Evolutionary conservation across 2,113 vertebrate genomes (phyloP).

Genomic region (Nothobranchius kuhntae): DNA sequence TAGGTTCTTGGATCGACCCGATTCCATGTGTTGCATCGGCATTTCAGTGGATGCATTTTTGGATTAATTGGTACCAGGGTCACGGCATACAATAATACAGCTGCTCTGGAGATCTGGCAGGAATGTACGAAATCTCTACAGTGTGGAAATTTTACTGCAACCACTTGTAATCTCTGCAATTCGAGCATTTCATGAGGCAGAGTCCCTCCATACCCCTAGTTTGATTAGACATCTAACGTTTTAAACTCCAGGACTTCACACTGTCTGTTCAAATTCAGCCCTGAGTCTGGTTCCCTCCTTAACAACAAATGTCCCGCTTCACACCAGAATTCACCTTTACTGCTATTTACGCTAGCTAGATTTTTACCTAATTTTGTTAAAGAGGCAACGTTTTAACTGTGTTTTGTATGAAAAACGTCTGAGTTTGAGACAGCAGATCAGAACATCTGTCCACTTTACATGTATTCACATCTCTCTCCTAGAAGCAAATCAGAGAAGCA

Average conservation of each 20-base stretch:
- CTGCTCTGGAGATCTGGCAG: neutral
- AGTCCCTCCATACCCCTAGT: neutral
- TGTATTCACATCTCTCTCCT: neutral
- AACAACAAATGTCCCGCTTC: neutral
- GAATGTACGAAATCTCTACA: neutral
- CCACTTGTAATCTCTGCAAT: neutral
- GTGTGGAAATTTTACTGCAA: neutral
- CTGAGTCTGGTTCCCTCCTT: neutral
- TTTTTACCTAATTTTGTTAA: neutral
- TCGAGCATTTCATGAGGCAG: neutral
- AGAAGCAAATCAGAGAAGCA: neutral
- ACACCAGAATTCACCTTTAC: too few species aligned
- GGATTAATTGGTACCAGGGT: neutral
- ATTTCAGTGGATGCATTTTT: neutral
- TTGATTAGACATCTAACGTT: neutral
- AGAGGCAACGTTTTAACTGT: neutral
- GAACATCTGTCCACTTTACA: too few species aligned
- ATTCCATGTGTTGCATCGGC: neutral
- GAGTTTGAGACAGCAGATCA: neutral
- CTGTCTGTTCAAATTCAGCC: too few species aligned
- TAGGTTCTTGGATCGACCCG: neutral
- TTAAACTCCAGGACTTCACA: too few species aligned
- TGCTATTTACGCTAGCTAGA: neutral
- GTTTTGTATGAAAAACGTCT: neutral
- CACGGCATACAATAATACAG: neutral